Conservation (phyloP, 2,797 vertebrate species). For the Hybognathus amarus region DNA sequence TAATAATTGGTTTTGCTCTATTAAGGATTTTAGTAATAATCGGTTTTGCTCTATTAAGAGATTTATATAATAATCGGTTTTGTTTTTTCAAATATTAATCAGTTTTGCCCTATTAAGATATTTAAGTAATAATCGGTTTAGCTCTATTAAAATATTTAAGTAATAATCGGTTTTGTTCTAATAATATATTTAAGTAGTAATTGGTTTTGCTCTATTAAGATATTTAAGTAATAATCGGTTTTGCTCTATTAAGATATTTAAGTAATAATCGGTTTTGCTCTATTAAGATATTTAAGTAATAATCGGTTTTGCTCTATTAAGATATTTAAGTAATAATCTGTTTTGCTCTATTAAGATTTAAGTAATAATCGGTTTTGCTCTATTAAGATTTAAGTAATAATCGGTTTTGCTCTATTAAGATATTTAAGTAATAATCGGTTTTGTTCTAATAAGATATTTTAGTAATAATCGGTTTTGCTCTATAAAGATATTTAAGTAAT, state of each 20-base stretch:
- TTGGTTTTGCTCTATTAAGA: not conserved
- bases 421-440: accelerated
- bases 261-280: too few species aligned
- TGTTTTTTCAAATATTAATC: too few species aligned
- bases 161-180: accelerated
- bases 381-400: too few species aligned
- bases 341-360: not conserved
- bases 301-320: not conserved
- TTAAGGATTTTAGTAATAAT: too few species aligned
- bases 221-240: not conserved
- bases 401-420: not conserved
- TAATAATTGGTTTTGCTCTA: too few species aligned
- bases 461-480: too few species aligned
- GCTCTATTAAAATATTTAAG: not conserved
- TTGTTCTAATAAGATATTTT: not conserved
- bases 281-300: not conserved
- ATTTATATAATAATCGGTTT: too few species aligned
- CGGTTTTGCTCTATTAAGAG: too few species aligned
- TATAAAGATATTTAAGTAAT: too few species aligned
- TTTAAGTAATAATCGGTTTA: too few species aligned
- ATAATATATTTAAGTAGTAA: not conserved
- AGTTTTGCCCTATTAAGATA: too few species aligned
- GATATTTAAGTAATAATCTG: too few species aligned
- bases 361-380: accelerated
- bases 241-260: not conserved